Percentiles rank a stretch among this genome's conserved stretches.
Conservation (phyloP, 2,888 invertebrate genomes). For the Deilephila porcellus region DNA sequence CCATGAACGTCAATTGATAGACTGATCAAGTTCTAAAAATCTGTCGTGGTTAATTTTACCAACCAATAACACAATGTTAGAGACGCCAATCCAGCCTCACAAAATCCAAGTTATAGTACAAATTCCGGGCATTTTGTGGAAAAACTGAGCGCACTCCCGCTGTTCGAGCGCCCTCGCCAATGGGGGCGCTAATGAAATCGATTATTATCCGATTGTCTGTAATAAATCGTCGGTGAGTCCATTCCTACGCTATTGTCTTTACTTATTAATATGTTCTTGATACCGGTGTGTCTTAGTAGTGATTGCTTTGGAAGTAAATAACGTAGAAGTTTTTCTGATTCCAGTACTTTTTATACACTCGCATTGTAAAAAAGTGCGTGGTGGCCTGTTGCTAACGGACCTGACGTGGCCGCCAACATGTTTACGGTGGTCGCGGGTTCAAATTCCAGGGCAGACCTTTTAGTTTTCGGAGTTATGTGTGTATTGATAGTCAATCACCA, state of each 20-base stretch:
- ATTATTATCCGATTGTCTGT: slow-evolving; percentile 61
- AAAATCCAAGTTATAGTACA: slow-evolving; percentile 41
- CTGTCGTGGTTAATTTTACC: too few species aligned
- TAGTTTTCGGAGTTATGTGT: too few species aligned
- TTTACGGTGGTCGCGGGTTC: too few species aligned
- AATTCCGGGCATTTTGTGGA: slow-evolving; percentile 51
- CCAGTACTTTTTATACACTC: too few species aligned
- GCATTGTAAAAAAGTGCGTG: too few species aligned
- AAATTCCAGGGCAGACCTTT: too few species aligned
- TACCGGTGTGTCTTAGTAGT: neutral
- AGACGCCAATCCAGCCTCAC: slow-evolving; percentile 34
- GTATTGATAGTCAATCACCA: too few species aligned
- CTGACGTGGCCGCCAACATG: too few species aligned
- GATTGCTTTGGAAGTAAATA: neutral
- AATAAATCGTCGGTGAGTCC: slow-evolving; percentile 54
- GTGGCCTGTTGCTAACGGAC: too few species aligned
- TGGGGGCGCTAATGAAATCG: slow-evolving; percentile 69
- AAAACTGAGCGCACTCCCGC: slow-evolving; percentile 54
- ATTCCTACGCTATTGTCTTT: slow-evolving; percentile 44
- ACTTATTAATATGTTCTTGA: slow-evolving; percentile 36
- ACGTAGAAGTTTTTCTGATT: neutral
- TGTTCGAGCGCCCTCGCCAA: slow-evolving; percentile 52
- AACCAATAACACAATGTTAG: slow-evolving; percentile 3
- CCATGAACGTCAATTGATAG: too few species aligned
- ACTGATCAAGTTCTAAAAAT: too few species aligned